Conservation (phyloP, 2,797 vertebrate species). For the Siniperca scherzeri region DNA sequence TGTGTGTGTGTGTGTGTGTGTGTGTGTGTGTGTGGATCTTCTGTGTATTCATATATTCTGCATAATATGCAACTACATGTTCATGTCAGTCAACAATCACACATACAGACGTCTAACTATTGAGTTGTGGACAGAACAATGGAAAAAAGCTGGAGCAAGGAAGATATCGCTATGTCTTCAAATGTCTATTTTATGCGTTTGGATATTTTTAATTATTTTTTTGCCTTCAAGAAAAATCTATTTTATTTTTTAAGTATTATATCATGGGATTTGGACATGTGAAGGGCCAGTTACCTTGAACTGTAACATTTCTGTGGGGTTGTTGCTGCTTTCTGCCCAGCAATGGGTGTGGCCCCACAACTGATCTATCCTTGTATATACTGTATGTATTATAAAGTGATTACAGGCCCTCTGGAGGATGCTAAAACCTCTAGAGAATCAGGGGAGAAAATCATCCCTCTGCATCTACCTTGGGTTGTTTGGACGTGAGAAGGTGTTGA, state of each 20-base stretch:
- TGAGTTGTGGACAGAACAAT: slow-evolving; percentile 7
- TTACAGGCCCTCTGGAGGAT: slow-evolving; percentile 43
- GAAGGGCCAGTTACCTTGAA: slow-evolving; percentile 24
- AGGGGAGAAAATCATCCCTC: background rate
- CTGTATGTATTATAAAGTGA: slow-evolving; percentile 69
- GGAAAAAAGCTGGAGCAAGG: slow-evolving; percentile 5
- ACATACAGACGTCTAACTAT: slow-evolving; percentile 18
- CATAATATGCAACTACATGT: slow-evolving; percentile 75
- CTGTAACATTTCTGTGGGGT: slow-evolving; percentile 38
- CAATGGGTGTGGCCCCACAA: slow-evolving; percentile 30
- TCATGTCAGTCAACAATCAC: slow-evolving; percentile 46
- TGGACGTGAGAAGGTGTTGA: slow-evolving; percentile 26
- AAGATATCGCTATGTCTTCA: slow-evolving; percentile 36
- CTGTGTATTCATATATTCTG: slow-evolving; percentile 60
- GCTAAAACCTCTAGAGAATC: slow-evolving; percentile 49
- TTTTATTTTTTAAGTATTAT: slow-evolving; percentile 34
- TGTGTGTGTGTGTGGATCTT: slow-evolving; percentile 15
- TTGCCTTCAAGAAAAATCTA: slow-evolving; percentile 38
- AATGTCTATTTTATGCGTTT: slow-evolving; percentile 50
- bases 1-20: slow-evolving; percentile 23
- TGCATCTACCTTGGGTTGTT: slow-evolving; percentile 18
- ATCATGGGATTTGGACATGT: slow-evolving; percentile 25
- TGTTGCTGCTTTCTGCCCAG: slow-evolving; percentile 59
- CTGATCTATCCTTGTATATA: slow-evolving; percentile 69
- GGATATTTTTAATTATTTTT: slow-evolving; percentile 54